Evolutionary conservation across 2,797 vertebrate species (phyloP).

Genomic region (Taeniopygia guttata): DNA sequence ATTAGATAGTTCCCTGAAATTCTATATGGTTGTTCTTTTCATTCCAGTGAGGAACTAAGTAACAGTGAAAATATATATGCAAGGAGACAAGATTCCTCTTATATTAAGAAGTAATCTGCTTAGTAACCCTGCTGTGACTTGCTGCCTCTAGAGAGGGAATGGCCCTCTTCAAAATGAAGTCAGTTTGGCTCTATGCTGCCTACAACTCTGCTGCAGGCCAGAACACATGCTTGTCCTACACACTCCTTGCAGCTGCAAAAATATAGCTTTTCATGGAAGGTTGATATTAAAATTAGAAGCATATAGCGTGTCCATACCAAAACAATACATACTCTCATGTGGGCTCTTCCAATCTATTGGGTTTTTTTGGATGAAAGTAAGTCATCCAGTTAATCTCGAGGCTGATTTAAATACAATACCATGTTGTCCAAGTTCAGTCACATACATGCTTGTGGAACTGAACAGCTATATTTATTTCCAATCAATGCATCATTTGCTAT

Average conservation of each 20-base stretch:
- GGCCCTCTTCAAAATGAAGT: neutral
- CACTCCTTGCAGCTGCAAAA: neutral
- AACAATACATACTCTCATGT: neutral
- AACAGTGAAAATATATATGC: neutral
- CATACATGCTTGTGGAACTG: neutral
- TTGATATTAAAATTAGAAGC: neutral
- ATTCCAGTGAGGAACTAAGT: neutral
- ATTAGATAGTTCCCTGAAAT: neutral
- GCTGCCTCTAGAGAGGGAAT: neutral
- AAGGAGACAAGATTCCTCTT: neutral
- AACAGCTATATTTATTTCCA: neutral
- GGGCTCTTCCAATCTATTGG: neutral
- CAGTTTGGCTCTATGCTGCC: neutral
- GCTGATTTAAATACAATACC: neutral
- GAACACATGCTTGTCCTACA: neutral
- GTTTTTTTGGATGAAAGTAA: neutral
- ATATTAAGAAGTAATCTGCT: neutral
- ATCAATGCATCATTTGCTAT: neutral
- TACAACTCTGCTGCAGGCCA: neutral
- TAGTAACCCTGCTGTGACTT: neutral
- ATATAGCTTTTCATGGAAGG: neutral
- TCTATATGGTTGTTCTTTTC: neutral
- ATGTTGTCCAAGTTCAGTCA: neutral
- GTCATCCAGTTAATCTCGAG: neutral
- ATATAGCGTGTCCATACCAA: neutral